Conservation (phyloP, 2,113 vertebrate genomes). For the Callocephalon fimbriatum region DNA sequence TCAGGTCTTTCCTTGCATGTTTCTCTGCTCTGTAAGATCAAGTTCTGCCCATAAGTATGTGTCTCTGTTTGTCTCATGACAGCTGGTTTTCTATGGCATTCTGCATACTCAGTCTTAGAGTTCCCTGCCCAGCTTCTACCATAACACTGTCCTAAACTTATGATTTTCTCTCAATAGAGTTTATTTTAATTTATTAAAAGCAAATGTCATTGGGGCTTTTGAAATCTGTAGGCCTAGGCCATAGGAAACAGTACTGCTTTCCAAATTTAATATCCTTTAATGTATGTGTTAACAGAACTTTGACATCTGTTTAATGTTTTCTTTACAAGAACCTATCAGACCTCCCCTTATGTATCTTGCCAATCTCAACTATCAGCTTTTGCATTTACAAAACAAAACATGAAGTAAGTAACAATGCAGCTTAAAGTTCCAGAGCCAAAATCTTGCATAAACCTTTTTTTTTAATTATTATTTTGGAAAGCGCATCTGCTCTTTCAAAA, state of each 20-base stretch:
- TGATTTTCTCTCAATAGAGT: background rate
- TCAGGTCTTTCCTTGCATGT: background rate
- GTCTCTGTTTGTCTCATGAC: background rate
- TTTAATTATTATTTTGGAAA: background rate
- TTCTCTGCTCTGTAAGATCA: background rate
- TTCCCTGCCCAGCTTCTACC: background rate
- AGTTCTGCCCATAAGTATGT: background rate
- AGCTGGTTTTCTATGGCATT: background rate
- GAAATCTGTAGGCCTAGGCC: background rate
- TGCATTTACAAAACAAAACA: background rate
- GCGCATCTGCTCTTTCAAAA: background rate
- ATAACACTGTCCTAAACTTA: background rate
- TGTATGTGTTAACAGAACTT: slow-evolving; percentile 29
- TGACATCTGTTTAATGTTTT: background rate
- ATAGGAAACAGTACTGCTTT: background rate
- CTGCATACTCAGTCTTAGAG: background rate
- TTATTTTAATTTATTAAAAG: slow-evolving; percentile 30
- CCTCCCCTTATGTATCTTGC: background rate
- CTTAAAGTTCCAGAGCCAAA: background rate
- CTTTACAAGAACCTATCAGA: background rate
- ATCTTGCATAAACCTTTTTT: background rate
- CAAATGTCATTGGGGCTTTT: background rate
- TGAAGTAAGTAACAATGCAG: background rate
- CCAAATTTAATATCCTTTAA: slow-evolving; percentile 3
- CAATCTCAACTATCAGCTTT: background rate